These are phyloP conservation scores for Tenebrio molitor DNA, from an alignment of 1,140 invertebrate species.

Conservation along the genomic window DNA sequence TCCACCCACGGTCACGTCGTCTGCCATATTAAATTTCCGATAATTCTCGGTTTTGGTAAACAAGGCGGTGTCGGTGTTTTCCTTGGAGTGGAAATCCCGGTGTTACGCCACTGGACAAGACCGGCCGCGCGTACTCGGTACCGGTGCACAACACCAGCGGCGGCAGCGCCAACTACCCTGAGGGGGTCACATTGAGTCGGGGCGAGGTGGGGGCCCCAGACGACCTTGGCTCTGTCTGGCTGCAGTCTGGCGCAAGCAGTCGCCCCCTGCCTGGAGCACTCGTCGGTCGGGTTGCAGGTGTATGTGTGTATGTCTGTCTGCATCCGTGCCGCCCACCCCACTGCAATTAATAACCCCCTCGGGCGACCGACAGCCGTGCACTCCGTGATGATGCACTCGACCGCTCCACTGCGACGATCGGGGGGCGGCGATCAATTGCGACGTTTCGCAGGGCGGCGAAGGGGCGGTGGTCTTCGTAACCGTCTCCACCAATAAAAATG, in stretches of 20 bases:
- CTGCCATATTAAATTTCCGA: too few relatives aligned
- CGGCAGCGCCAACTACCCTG: neutral
- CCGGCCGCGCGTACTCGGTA: too few relatives aligned
- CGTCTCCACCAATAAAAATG: too few relatives aligned
- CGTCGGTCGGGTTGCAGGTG: slow-evolving; percentile 36
- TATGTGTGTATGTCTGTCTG: slow-evolving; percentile 22
- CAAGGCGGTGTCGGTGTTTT: too few relatives aligned
- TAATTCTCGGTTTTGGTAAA: too few relatives aligned
- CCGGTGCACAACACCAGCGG: too few relatives aligned
- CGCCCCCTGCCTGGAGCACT: slow-evolving; percentile 45
- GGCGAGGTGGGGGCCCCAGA: slow-evolving; percentile 37
- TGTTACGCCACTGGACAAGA: too few relatives aligned
- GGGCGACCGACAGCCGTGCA: neutral
- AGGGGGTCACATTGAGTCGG: slow-evolving; percentile 34
- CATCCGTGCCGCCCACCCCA: neutral
- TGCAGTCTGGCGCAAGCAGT: slow-evolving; percentile 48
- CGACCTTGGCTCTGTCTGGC: slow-evolving; percentile 54
- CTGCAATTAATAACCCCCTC: slow-evolving; percentile 36
- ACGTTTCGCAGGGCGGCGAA: too few relatives aligned
- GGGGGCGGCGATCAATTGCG: neutral
- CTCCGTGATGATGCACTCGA: neutral
- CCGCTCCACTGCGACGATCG: neutral
- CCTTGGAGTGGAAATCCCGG: too few relatives aligned
- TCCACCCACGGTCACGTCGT: too few relatives aligned
- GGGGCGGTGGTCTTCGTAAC: too few relatives aligned